phyloP scores from a whole-genome alignment of 1,140 invertebrate genomes.

The Coptotermes formosanus region DNA sequence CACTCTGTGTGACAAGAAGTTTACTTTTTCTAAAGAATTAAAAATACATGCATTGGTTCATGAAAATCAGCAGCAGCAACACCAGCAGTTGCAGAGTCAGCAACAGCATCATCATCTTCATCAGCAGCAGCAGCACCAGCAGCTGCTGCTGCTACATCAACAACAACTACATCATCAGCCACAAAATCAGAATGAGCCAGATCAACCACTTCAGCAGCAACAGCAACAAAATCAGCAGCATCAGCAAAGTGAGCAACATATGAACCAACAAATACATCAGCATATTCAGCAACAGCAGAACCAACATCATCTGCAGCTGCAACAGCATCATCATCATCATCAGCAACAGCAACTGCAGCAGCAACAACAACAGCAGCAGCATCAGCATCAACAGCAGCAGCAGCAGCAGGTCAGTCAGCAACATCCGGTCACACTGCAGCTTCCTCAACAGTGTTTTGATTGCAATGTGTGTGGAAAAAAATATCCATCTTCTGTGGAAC shows the following conservation, averaged over 20 bases:
- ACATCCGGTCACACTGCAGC: background rate
- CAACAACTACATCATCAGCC: background rate
- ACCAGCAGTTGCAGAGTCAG: background rate
- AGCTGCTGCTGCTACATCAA: background rate
- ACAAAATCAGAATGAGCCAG: background rate
- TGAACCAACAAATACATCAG: background rate
- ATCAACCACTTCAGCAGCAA: background rate
- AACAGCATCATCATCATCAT: background rate
- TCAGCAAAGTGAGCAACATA: background rate
- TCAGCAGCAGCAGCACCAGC: background rate
- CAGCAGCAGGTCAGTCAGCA: background rate
- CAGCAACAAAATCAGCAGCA: background rate
- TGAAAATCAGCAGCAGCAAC: background rate
- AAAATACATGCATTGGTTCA: background rate
- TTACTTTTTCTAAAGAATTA: slow-evolving; percentile 44
- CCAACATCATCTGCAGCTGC: background rate
- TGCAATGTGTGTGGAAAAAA: background rate
- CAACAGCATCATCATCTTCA: background rate
- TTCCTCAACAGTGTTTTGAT: background rate
- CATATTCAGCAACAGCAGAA: background rate
- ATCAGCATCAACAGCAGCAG: background rate
- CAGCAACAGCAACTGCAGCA: background rate
- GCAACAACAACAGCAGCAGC: background rate
- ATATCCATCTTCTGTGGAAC: background rate
- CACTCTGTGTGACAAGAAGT: slow-evolving; percentile 35